Conservation (phyloP, 2,888 invertebrate species). For the Phengaris arion region DNA sequence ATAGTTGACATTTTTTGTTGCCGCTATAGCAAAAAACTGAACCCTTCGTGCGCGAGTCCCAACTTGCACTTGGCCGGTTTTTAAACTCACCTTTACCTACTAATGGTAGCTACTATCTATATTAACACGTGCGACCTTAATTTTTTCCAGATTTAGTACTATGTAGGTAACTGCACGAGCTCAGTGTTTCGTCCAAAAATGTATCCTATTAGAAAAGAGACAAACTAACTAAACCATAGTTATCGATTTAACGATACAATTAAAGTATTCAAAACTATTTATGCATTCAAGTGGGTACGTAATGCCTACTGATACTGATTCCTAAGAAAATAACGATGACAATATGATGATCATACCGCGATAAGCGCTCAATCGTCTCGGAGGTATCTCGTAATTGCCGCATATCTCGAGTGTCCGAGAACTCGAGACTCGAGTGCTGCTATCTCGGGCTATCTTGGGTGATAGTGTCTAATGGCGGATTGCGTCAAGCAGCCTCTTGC, state of each 20-base stretch:
- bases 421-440: constrained; percentile 26
- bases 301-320: neutral
- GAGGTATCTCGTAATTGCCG: constrained; percentile 38
- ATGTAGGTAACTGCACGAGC: too few relatives aligned
- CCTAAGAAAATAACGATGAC: constrained; percentile 20
- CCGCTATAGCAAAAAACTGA: too few relatives aligned
- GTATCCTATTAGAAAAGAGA: neutral
- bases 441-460: constrained; percentile 25
- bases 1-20: too few relatives aligned
- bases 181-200: neutral
- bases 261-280: too few relatives aligned
- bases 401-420: constrained; percentile 35
- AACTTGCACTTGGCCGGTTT: too few relatives aligned
- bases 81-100: too few relatives aligned
- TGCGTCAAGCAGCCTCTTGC: constrained; percentile 33
- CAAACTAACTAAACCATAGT: neutral
- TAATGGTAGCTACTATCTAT: too few relatives aligned
- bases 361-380: constrained; percentile 39
- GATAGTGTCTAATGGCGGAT: constrained; percentile 28
- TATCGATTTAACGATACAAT: neutral
- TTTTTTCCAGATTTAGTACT: too few relatives aligned
- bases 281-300: too few relatives aligned
- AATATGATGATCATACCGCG: constrained; percentile 16
- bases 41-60: too few relatives aligned
- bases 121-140: too few relatives aligned